Conservation (phyloP, 2,888 invertebrate species). For the Ennomos quercinarius region DNA sequence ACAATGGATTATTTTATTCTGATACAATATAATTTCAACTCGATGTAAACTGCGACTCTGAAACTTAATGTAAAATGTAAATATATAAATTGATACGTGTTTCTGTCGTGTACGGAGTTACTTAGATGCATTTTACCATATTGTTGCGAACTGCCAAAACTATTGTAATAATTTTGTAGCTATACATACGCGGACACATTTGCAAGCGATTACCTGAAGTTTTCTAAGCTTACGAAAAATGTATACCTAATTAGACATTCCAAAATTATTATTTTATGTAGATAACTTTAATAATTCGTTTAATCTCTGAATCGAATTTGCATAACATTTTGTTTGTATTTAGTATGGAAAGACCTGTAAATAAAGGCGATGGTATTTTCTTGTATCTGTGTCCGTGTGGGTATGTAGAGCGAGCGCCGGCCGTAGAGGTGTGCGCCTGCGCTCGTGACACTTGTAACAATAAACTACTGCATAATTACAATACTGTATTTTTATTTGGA, state of each 20-base stretch:
- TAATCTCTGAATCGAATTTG: too few relatives aligned
- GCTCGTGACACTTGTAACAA: constrained; percentile 74
- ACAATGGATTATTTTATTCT: constrained; percentile 40
- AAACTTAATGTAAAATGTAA: constrained; percentile 66
- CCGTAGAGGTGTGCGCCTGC: constrained; percentile 58
- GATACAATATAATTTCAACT: constrained; percentile 55
- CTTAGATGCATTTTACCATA: constrained; percentile 82
- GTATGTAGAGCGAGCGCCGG: constrained; percentile 55
- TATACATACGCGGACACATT: constrained; percentile 52
- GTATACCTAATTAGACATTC: constrained; percentile 20
- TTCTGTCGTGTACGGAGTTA: constrained; percentile 67
- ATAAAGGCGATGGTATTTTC: constrained; percentile 19
- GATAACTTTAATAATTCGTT: too few relatives aligned
- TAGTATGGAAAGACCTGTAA: constrained; percentile 21
- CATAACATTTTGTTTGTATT: constrained; percentile 1
- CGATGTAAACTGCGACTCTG: constrained; percentile 49
- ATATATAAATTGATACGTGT: constrained; percentile 69
- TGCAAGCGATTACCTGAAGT: constrained; percentile 22
- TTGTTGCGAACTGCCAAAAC: constrained; percentile 84
- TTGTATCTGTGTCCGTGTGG: constrained; percentile 48
- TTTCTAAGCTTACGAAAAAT: constrained; percentile 4
- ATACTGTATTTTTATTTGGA: constrained; percentile 46
- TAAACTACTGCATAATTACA: constrained; percentile 81
- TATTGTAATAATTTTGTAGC: constrained; percentile 80
- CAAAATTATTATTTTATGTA: constrained; percentile 8